These are phyloP conservation scores for Megaceryle torquata DNA, from an alignment of 2,113 vertebrate species.

Conservation along the genomic window DNA sequence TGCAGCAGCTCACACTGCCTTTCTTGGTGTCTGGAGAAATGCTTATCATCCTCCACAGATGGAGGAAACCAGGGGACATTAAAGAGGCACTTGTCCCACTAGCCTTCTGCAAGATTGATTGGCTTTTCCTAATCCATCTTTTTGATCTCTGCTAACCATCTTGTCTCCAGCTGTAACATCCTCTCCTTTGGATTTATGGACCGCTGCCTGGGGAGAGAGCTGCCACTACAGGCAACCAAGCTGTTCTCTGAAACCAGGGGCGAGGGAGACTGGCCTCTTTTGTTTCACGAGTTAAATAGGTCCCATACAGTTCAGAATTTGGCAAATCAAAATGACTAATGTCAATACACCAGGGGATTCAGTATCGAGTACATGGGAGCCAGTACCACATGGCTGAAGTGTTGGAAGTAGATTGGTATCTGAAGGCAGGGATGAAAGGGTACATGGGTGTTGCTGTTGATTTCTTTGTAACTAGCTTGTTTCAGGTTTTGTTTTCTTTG, in stretches of 20 bases:
- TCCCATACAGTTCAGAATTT: background rate
- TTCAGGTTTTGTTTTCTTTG: background rate
- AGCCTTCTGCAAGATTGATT: conserved; percentile 46
- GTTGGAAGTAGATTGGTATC: background rate
- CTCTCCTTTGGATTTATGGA: conserved; percentile 49
- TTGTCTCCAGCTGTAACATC: conserved; percentile 62
- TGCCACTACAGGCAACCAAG: background rate
- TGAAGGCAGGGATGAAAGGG: background rate
- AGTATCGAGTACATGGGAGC: background rate
- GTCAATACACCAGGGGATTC: background rate
- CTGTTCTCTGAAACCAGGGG: background rate
- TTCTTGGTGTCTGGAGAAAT: background rate
- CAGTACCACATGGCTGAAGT: background rate
- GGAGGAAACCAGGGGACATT: conserved; percentile 2
- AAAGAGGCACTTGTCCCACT: conserved; percentile 34
- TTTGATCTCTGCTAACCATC: conserved; percentile 62
- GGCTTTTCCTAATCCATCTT: conserved; percentile 58
- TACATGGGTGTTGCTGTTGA: background rate
- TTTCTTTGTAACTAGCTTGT: background rate
- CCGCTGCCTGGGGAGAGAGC: conserved; percentile 23
- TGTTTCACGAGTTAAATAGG: background rate
- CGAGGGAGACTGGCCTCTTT: background rate
- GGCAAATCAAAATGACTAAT: background rate
- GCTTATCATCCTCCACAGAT: conserved; percentile 33
- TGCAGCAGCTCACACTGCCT: background rate